These are phyloP conservation scores for Thomomys bottae DNA, from an alignment of 2,113 vertebrate genomes.

Conservation along the genomic window DNA sequence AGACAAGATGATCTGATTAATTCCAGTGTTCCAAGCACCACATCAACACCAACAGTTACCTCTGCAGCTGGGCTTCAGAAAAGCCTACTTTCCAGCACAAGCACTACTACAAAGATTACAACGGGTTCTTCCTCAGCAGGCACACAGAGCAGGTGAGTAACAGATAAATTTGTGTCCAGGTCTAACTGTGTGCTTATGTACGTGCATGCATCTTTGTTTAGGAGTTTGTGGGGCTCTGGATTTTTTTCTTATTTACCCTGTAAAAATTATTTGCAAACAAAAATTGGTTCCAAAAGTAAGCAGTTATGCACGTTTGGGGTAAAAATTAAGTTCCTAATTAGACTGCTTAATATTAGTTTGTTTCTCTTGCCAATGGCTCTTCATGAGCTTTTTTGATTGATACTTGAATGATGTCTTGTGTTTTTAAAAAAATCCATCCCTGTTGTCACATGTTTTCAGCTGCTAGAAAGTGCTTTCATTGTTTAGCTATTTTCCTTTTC, in stretches of 20 bases:
- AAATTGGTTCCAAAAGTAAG: slow-evolving; percentile 75
- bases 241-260: slow-evolving; percentile 84
- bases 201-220: slow-evolving; percentile 88
- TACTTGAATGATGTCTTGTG: slow-evolving; percentile 75
- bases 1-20: slow-evolving; percentile 94
- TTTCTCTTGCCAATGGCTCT: slow-evolving; percentile 71
- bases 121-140: slow-evolving; percentile 88
- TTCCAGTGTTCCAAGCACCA: slow-evolving; percentile 91
- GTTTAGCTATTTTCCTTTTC: slow-evolving; percentile 90
- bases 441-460: slow-evolving; percentile 84
- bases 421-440: slow-evolving; percentile 86
- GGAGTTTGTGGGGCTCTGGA: slow-evolving; percentile 86
- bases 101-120: slow-evolving; percentile 88
- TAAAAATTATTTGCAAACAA: slow-evolving; percentile 74
- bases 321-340: slow-evolving; percentile 72
- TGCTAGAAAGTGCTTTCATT: slow-evolving; percentile 88
- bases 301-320: slow-evolving; percentile 71
- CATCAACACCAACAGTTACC: slow-evolving; percentile 95
- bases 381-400: slow-evolving; percentile 74
- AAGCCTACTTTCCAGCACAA: slow-evolving; percentile 90
- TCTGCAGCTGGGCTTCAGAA: slow-evolving; percentile 94
- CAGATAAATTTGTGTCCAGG: slow-evolving; percentile 72
- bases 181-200: slow-evolving; percentile 85
- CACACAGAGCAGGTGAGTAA: slow-evolving; percentile 92
- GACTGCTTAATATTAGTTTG: slow-evolving; percentile 64